Percentiles rank a stretch among this genome's conserved stretches.
These are phyloP conservation scores for Brenthis daphne DNA, from an alignment of 2,888 invertebrate species.

Conservation along the genomic window DNA sequence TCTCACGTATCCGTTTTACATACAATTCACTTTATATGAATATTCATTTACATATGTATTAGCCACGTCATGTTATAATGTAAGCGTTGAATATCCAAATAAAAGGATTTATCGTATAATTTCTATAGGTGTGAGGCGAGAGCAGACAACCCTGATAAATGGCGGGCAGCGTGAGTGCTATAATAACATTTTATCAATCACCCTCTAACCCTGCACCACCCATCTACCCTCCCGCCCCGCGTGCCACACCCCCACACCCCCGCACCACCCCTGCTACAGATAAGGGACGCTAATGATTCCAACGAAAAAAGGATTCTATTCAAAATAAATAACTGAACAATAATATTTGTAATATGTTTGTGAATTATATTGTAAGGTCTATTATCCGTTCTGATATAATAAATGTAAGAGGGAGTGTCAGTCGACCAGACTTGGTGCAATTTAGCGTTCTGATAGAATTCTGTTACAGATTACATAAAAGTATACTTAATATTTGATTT, in stretches of 20 bases:
- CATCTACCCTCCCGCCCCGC: background rate
- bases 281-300: constrained; percentile 15
- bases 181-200: constrained; percentile 26
- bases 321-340: constrained; percentile 2
- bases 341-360: constrained; percentile 4
- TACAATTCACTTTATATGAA: background rate
- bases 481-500: too few relatives aligned
- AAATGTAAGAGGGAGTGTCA: background rate
- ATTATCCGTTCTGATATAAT: background rate
- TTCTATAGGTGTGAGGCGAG: constrained; percentile 22
- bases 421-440: too few relatives aligned
- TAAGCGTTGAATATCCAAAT: constrained; percentile 15
- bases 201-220: constrained; percentile 7
- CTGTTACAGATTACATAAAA: too few relatives aligned
- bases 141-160: constrained; percentile 25
- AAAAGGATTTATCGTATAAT: constrained; percentile 24
- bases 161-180: constrained; percentile 20
- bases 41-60: background rate
- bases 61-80: constrained; percentile 20
- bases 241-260: background rate
- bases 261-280: background rate
- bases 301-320: constrained; percentile 9
- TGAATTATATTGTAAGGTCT: background rate
- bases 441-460: too few relatives aligned
- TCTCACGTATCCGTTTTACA: background rate